A percentile compares a stretch with the other conserved stretches of the same genome.
Evolutionary conservation across 2,888 invertebrate genomes (phyloP).

Genomic region (Mallateleia sp.): DNA sequence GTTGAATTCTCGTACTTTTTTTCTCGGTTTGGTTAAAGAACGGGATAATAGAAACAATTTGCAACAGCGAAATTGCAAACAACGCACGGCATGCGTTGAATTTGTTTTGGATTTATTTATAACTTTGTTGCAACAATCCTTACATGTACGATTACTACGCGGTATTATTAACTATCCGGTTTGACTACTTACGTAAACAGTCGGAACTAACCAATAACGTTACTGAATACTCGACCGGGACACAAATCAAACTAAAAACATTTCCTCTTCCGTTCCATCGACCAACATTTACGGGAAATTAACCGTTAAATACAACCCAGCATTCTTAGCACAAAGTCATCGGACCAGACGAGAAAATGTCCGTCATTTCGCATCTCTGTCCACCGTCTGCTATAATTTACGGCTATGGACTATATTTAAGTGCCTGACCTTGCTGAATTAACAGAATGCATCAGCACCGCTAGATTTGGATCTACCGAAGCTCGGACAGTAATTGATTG

Average conservation of each 20-base stretch:
- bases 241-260: not conserved
- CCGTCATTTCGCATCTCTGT: conserved; percentile 27
- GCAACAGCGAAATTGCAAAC: not conserved
- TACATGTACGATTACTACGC: not conserved
- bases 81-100: not conserved
- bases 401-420: conserved; percentile 49
- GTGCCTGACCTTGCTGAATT: conserved; percentile 64
- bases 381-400: conserved; percentile 51
- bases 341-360: conserved; percentile 48
- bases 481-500: conserved; percentile 69
- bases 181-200: not conserved
- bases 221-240: not conserved
- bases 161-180: not conserved
- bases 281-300: conserved; percentile 36
- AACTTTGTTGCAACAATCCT: not conserved
- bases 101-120: not conserved
- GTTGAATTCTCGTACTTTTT: too few relatives aligned
- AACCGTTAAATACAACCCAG: conserved; percentile 19
- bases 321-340: conserved; percentile 42
- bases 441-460: conserved; percentile 61
- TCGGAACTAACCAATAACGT: not conserved
- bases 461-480: conserved; percentile 61
- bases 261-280: conserved; percentile 14
- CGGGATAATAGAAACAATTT: not conserved
- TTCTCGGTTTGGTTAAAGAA: too few relatives aligned